Base-by-base conservation (phyloP, 2,113 vertebrate genomes). In the Trichomycterus rosablanca region DNA sequence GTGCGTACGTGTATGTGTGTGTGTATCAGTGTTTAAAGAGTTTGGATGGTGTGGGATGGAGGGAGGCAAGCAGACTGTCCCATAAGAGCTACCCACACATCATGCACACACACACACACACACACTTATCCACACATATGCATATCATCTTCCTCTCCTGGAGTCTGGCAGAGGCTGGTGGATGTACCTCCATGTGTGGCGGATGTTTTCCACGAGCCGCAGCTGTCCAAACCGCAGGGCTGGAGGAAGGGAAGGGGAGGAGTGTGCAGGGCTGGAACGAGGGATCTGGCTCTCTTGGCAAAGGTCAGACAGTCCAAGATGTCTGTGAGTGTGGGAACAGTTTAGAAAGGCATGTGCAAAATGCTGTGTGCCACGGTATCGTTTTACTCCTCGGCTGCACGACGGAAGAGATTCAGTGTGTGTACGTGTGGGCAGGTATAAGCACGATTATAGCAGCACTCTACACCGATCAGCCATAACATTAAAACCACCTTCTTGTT, bases 141-240 rank as follows among this genome's bases (percentile, higher is more conserved):
- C 57, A 54, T 56, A 61, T 55, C 51, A 57, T 66, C 55, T 59
- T 45, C 34, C 20, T 71, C 49, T 66, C 63, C 59, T 39, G 28
- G 42, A 55, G 62, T 62, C 69, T 73, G 73, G 77, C 65, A 74
- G 74, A 76, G 73, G 78, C 74, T 74, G 73, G 68, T 67, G 75
- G 75, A 77, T 80, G 76, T 80, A 68, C 74, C 78, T 90, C 88
- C 90, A 90, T 90, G 89, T 89, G 87, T 83, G 86, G 91, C 88
- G 90, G 92, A 92, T 92, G 91, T 92, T 88, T 86, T 91, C 89
- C 90, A 88, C 59, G 87, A 90, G 89, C 87, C 88, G 80, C 79
- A 86, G 51, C 86, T 89, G 74, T 87, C 69, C 81, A 87, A 85
- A 87, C 85, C 73, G 15, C 70, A 63, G 86, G 86, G 86, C 84